These are phyloP conservation scores for Agrotis ipsilon DNA, from an alignment of 2,888 invertebrate genomes.

Conservation along the genomic window DNA sequence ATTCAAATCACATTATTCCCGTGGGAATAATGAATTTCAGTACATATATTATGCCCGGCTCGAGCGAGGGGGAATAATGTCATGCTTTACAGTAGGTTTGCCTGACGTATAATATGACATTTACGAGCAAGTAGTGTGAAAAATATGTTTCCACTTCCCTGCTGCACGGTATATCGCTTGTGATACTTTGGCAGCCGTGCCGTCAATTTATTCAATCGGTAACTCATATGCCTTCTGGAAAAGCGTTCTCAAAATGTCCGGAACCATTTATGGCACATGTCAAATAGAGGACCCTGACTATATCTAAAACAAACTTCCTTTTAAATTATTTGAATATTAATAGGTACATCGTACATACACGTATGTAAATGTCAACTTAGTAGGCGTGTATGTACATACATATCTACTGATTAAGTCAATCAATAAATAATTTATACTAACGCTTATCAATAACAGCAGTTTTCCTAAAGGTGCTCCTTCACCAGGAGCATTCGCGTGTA, in stretches of 20 bases:
- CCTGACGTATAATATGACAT: no score
- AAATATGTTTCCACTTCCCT: no score
- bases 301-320: conserved; percentile 19
- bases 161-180: no score
- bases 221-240: not conserved
- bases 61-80: no score
- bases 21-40: no score
- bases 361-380: conserved; percentile 27
- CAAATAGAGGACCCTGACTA: conserved; percentile 10
- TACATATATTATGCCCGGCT: no score
- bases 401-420: not conserved
- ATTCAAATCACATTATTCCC: no score
- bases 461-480: not conserved
- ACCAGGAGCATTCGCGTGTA: no score
- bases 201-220: not conserved
- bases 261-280: conserved; percentile 1
- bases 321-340: conserved; percentile 27
- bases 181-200: no score
- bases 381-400: not conserved
- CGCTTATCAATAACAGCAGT: conserved; percentile 7
- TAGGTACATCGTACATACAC: not conserved
- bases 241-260: not conserved
- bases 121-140: no score
- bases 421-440: not conserved
- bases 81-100: no score